Conservation (phyloP, 2,888 invertebrate species). For the Apamea sordens region DNA sequence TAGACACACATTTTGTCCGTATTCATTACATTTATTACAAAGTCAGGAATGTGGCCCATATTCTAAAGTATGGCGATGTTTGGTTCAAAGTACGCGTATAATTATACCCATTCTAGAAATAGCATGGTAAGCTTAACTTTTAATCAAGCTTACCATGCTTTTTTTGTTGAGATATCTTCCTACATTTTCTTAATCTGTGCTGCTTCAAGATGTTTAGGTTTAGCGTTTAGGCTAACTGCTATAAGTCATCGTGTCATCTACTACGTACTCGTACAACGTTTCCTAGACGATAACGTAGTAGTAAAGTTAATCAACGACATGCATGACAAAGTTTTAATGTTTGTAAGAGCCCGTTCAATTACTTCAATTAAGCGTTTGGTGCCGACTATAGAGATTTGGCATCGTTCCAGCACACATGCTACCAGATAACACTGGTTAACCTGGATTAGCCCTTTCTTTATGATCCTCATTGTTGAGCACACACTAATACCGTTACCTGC, state of each 20-base stretch:
- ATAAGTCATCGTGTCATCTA: neutral
- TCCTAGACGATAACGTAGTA: neutral
- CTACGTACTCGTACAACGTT: neutral
- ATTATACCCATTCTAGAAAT: constrained; percentile 14
- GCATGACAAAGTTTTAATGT: neutral
- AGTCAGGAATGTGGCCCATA: neutral
- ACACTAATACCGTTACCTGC: neutral
- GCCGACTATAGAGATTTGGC: constrained; percentile 65
- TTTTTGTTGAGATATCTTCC: neutral
- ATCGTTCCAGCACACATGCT: constrained; percentile 62
- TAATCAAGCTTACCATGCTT: neutral
- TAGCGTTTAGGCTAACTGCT: neutral
- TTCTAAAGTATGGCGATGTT: neutral
- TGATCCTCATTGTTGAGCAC: constrained; percentile 62
- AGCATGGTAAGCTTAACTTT: constrained; percentile 12
- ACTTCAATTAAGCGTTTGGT: constrained; percentile 9
- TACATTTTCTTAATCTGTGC: constrained; percentile 3
- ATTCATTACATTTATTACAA: constrained; percentile 2
- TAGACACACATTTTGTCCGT: neutral
- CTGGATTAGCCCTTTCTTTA: constrained; percentile 68
- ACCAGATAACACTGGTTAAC: neutral
- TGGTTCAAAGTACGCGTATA: constrained; percentile 1
- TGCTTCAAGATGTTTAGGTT: neutral
- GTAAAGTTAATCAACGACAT: neutral
- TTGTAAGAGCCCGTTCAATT: neutral